Conservation (phyloP, 2,113 vertebrate genomes). For the Origma solitaria region DNA sequence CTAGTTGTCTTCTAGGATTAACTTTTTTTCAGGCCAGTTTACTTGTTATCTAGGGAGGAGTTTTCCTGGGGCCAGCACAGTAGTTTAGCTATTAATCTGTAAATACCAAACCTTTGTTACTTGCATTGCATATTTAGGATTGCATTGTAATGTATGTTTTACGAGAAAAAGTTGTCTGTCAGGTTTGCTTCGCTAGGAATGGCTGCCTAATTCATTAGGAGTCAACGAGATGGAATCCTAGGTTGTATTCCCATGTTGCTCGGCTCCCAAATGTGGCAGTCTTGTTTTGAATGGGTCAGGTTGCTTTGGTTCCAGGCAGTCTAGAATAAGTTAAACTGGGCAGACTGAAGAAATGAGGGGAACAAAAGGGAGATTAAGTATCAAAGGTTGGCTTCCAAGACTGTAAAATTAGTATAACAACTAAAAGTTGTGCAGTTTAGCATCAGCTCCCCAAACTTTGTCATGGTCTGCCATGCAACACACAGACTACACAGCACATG, state of each 20-base stretch:
- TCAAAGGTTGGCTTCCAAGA: neutral
- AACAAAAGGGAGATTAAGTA: constrained; percentile 26
- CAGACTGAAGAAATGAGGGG: neutral
- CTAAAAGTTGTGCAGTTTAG: neutral
- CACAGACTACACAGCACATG: neutral
- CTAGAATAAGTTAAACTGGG: neutral
- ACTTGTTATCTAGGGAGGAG: neutral
- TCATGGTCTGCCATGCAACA: neutral
- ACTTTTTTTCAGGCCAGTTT: neutral
- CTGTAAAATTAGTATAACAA: neutral
- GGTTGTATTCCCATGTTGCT: neutral
- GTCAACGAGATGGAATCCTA: neutral
- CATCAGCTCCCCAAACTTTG: neutral
- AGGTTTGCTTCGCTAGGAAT: neutral
- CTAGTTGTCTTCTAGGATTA: neutral
- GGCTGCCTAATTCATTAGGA: neutral
- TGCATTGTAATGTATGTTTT: neutral
- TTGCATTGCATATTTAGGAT: neutral
- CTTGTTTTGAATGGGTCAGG: neutral
- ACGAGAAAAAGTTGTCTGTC: constrained; percentile 7
- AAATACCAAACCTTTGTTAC: neutral
- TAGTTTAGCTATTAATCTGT: neutral
- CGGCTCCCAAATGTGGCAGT: neutral
- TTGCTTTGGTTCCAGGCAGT: constrained; percentile 12
- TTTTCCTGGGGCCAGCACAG: neutral